phyloP scores from a whole-genome alignment of 2,888 invertebrate species.

The Caenorhabditis parvicauda region DNA sequence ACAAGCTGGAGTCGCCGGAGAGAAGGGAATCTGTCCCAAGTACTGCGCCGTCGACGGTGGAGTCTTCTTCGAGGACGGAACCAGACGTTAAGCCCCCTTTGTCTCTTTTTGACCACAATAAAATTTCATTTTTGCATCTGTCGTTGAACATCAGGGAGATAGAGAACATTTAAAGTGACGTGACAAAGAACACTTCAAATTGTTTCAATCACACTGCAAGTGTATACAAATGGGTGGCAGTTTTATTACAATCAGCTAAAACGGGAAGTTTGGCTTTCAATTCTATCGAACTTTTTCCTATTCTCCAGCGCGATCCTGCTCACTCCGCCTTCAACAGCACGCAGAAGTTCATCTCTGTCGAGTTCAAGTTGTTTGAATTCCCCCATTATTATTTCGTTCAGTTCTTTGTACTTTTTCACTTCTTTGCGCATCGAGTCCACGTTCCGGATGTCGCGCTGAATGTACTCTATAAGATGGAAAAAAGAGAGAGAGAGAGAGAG shows the following conservation, averaged over 20 bases:
- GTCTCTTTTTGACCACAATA: too few species aligned
- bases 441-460: slow-evolving; percentile 32
- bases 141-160: too few species aligned
- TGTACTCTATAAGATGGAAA: background rate
- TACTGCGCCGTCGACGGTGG: slow-evolving; percentile 59
- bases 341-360: slow-evolving; percentile 31
- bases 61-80: slow-evolving; percentile 59
- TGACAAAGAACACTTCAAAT: too few species aligned
- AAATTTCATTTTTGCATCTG: too few species aligned
- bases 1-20: slow-evolving; percentile 42
- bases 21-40: slow-evolving; percentile 58
- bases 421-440: slow-evolving; percentile 33
- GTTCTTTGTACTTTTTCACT: slow-evolving; percentile 38
- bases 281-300: slow-evolving; percentile 7
- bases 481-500: background rate
- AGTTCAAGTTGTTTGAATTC: slow-evolving; percentile 36
- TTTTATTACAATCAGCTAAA: too few species aligned
- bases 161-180: too few species aligned
- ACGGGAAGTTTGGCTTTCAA: too few species aligned
- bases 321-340: slow-evolving; percentile 25
- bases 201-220: too few species aligned
- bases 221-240: too few species aligned
- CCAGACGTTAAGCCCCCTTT: too few species aligned
- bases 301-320: slow-evolving; percentile 21
- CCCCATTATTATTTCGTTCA: slow-evolving; percentile 42